Conservation (phyloP, 1,140 invertebrate species). For the Nebria ingens region DNA sequence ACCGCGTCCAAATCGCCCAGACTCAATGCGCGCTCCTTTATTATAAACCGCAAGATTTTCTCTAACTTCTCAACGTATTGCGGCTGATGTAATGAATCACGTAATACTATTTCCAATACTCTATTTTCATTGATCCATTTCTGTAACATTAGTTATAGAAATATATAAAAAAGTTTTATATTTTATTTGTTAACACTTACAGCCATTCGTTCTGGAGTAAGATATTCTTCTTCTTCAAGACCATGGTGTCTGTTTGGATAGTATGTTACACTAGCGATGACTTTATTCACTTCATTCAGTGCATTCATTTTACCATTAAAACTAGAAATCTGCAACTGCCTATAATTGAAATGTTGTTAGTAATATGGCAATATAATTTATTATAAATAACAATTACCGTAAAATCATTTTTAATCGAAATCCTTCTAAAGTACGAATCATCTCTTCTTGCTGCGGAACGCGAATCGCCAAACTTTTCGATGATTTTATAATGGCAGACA, state of each 20-base stretch:
- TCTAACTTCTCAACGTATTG: constrained; percentile 97
- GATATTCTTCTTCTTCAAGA: constrained; percentile 81
- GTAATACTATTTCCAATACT: constrained; percentile 88
- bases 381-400: constrained; percentile 31
- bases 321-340: constrained; percentile 91
- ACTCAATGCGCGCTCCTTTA: constrained; percentile 88
- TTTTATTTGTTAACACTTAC: no score
- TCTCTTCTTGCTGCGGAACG: constrained; percentile 69
- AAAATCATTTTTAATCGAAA: constrained; percentile 95
- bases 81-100: constrained; percentile 93
- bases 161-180: background rate
- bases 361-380: no score
- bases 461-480: constrained; percentile 78
- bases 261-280: constrained; percentile 82
- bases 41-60: constrained; percentile 93
- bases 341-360: background rate
- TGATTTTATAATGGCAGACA: constrained; percentile 81
- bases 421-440: constrained; percentile 83
- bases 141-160: constrained; percentile 40
- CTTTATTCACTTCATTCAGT: constrained; percentile 97
- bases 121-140: constrained; percentile 96
- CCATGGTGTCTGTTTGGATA: constrained; percentile 63
- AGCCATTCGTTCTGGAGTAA: constrained; percentile 87
- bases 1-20: constrained; percentile 87
- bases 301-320: constrained; percentile 99